Base-by-base conservation (phyloP, 2,888 invertebrate species). In the Alcis repandata region DNA sequence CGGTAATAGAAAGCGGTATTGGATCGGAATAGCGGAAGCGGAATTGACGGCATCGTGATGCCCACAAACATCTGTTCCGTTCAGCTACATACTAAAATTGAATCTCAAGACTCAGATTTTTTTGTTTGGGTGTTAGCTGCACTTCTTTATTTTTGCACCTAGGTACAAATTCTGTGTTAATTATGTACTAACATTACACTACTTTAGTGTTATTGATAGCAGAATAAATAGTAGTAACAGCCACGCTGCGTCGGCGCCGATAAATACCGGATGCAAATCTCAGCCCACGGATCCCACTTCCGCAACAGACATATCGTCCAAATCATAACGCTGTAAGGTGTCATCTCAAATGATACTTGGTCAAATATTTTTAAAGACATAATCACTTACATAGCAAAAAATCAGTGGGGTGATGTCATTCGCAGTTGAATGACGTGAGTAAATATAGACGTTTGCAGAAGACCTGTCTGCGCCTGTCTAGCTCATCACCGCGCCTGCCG, bases 311-410 rank as follows among this genome's bases (percentile, higher is more conserved):
- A 33, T 7, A 27, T 40, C 40, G 45, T 38, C 46, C 0, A 40
- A 19, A 51, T 43, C 45, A 52, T 20, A 54, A 59, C 48, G 54
- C 52, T 17, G 40, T 53, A 63, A 67, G 63, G 62, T 41, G 58
- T 19, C 33, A 53, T 38, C 56, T 59, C 48, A 57, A 33, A 56
- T 59, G 51, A 48, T 45, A 58, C 17, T 45, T 49, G 49, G 52
- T 53, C 53, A 64, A 54, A 61, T 59, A 68, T 67, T 54, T 62
- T 58, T 17, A 57, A 54, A 53, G 13, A 51, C 51, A 62, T 54
- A 61, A 61, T 64, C 53, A 17, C 41, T 49, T 36, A 33, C 51
- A 45, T 27, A 58, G 57, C 43, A 64, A 64, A 64, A 54, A 48
- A 46, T 33, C 41, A 13, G 40, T 54, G 32, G 7, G 51, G 49